These are phyloP conservation scores for Temnothorax unifasciatus DNA, from an alignment of 2,888 invertebrate species.

Conservation along the genomic window DNA sequence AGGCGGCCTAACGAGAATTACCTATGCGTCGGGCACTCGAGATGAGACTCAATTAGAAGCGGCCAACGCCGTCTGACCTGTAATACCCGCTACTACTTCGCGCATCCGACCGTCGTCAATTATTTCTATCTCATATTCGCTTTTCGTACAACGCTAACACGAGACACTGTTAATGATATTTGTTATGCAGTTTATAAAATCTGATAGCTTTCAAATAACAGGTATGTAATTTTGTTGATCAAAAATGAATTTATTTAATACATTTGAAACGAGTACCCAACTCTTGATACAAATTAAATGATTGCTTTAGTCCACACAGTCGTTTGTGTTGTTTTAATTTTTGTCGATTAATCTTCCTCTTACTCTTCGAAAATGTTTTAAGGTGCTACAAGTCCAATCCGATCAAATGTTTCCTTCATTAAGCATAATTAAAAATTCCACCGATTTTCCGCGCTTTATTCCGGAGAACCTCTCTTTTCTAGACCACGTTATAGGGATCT, in stretches of 20 bases:
- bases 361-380: not conserved
- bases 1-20: conserved; percentile 64
- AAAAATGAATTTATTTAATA: conserved; percentile 6
- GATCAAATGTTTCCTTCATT: not conserved
- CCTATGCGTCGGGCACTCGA: conserved; percentile 65
- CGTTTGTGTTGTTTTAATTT: not conserved
- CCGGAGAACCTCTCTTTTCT: not conserved
- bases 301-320: not conserved
- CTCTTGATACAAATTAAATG: not conserved
- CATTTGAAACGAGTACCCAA: not conserved
- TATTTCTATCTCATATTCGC: conserved; percentile 44
- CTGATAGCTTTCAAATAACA: not conserved
- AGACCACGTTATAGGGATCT: not conserved
- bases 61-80: conserved; percentile 16
- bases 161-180: not conserved
- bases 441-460: not conserved
- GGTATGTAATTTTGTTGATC: not conserved
- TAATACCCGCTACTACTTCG: not conserved
- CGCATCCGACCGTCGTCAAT: conserved; percentile 1
- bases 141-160: too few relatives aligned
- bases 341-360: not conserved
- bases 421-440: conserved; percentile 7
- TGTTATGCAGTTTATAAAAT: not conserved
- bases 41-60: conserved; percentile 68
- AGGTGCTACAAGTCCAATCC: not conserved